Conservation (phyloP, 2,888 invertebrate genomes). For the Chaitophorus viminalis region DNA sequence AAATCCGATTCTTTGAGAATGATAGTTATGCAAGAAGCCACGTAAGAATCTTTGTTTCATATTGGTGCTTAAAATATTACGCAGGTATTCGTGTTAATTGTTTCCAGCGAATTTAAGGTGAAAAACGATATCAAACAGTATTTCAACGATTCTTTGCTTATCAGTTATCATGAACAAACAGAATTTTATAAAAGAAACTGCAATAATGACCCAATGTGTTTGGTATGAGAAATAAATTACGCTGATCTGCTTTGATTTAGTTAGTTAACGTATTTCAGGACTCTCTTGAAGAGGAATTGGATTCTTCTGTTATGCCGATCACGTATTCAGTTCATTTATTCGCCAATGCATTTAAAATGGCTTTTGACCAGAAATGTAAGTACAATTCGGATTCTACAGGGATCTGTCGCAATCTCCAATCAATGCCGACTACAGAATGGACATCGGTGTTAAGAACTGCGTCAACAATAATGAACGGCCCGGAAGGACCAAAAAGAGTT, state of each 20-base stretch:
- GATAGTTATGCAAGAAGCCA: conserved; percentile 63
- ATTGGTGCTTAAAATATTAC: background rate
- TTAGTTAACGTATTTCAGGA: conserved; percentile 59
- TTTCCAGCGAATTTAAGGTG: conserved; percentile 23
- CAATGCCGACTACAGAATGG: conserved; percentile 63
- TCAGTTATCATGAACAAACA: conserved; percentile 42
- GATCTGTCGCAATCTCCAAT: conserved; percentile 63
- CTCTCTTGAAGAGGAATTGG: conserved; percentile 61
- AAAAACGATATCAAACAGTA: conserved; percentile 49
- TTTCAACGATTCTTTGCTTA: conserved; percentile 42
- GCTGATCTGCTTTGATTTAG: background rate
- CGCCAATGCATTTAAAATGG: conserved; percentile 62
- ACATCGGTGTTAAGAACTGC: conserved; percentile 60
- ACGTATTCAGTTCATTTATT: conserved; percentile 62
- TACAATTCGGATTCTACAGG: conserved; percentile 47
- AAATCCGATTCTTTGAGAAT: conserved; percentile 59
- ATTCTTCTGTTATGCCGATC: conserved; percentile 62
- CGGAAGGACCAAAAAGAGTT: conserved; percentile 57
- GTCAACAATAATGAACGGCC: conserved; percentile 56
- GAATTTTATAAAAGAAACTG: conserved; percentile 28
- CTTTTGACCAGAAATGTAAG: conserved; percentile 62
- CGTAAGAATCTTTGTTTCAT: conserved; percentile 46
- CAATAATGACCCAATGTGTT: conserved; percentile 27
- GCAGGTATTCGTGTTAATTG: background rate
- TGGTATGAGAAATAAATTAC: background rate